Conservation (phyloP, 2,113 vertebrate species). For the Nerophis ophidion region DNA sequence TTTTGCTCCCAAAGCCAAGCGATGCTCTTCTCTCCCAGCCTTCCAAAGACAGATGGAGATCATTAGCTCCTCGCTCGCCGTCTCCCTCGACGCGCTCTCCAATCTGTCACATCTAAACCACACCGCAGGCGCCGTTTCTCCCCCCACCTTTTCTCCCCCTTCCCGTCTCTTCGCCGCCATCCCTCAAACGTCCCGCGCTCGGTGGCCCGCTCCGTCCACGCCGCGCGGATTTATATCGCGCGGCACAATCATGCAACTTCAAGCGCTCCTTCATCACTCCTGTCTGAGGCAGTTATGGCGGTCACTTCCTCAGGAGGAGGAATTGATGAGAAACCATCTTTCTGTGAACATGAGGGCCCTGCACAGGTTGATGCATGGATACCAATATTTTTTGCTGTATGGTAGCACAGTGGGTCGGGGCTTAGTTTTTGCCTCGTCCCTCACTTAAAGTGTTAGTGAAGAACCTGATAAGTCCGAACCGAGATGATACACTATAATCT, state of each 20-base stretch:
- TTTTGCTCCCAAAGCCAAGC: slow-evolving; percentile 47
- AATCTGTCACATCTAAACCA: slow-evolving; percentile 46
- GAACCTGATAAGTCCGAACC: no score
- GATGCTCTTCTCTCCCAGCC: slow-evolving; percentile 41
- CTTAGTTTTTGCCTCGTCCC: no score
- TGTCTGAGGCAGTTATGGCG: slow-evolving; percentile 67
- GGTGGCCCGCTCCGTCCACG: slow-evolving; percentile 35
- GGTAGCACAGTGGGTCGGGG: no score
- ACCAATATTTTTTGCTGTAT: not conserved
- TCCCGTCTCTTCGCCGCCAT: not conserved
- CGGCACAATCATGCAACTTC: slow-evolving; percentile 57
- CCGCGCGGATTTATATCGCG: slow-evolving; percentile 54
- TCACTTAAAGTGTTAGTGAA: no score
- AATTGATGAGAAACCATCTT: slow-evolving; percentile 57
- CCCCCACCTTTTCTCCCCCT: slow-evolving; percentile 30
- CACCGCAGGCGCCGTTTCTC: slow-evolving; percentile 27
- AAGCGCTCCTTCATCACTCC: slow-evolving; percentile 64
- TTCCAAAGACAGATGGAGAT: slow-evolving; percentile 61
- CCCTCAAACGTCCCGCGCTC: slow-evolving; percentile 25
- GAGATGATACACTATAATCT: not conserved
- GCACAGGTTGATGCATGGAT: slow-evolving; percentile 16
- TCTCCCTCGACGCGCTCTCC: slow-evolving; percentile 3
- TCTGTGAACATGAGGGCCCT: slow-evolving; percentile 30
- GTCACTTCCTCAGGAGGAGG: slow-evolving; percentile 53
- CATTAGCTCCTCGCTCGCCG: slow-evolving; percentile 46